Evolutionary conservation across 2,113 vertebrate genomes (phyloP), one percentile per base, ranked within the genome.

Genomic region (Ctenodactylus gundi): DNA sequence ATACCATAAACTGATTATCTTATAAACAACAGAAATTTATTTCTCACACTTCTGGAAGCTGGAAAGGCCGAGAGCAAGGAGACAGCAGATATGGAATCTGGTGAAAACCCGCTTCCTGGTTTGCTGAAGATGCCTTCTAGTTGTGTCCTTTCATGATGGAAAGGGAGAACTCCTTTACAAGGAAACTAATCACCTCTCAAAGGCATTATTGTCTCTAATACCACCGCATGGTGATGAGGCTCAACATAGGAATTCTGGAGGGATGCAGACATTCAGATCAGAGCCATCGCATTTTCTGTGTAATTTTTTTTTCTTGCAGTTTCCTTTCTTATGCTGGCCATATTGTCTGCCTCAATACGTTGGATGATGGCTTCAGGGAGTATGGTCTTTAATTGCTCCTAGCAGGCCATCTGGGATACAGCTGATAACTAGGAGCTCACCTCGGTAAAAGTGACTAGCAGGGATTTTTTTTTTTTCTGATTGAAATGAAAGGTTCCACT

Each of bases 401-500:
- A 6, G 25, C 8, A 36, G 73, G 64, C 60, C 86, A 55, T 96
- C 87, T 97, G 90, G 91, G 77, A 20, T 90, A 18, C 9, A 65
- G n/a, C 49, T 88, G 55, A 29, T 51, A n/a, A 82, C 51, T 76
- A 41, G 49, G 84, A 85, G 62, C 57, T 87, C 36, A 1, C 41
- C 31, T 93, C 84, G 46, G 53, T 14, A 0, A 25, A 27, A 85
- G 31, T 75, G 25, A 53, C 55, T 92, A 85, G 39, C 78, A 57
- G 29, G 86, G 51, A 9, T 91, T 77, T 60, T 78, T 90, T 92
- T 81, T 62, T 91, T 73, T 93, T 73, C 60, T 88, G 77, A 84
- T 75, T 91, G 81, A 95, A 88, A 88, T 88, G 87, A 88, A 93
- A 86, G 62, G 39, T 58, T 92, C 18, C 23, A 20, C 62, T 86